These are phyloP conservation scores for Cotesia chilonis DNA, from an alignment of 1,140 invertebrate genomes.

Conservation along the genomic window DNA sequence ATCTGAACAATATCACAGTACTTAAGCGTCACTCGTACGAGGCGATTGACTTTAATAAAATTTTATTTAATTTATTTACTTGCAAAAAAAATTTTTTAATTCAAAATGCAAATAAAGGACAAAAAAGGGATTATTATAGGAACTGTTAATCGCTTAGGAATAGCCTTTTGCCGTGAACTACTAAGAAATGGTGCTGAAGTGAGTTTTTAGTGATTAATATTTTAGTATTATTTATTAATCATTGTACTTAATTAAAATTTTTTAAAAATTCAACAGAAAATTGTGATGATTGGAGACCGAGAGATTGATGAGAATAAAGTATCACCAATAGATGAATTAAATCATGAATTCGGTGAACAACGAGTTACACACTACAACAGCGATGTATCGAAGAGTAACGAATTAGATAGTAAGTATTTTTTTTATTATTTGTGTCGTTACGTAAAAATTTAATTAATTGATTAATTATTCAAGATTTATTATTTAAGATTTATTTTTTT, in stretches of 20 bases:
- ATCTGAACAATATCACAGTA: too few species aligned
- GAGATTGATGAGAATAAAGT: conserved; percentile 48
- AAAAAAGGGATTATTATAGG: conserved; percentile 66
- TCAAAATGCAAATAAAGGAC: conserved; percentile 54
- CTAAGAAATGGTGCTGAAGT: conserved; percentile 62
- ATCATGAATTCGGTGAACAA: conserved; percentile 61
- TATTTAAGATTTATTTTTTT: background rate
- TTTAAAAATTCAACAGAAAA: conserved; percentile 38
- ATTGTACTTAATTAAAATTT: conserved; percentile 13
- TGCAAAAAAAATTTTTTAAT: conserved; percentile 7
- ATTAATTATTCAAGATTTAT: background rate
- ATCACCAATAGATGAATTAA: conserved; percentile 51
- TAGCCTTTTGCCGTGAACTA: conserved; percentile 63
- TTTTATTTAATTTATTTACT: background rate
- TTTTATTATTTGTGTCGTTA: background rate
- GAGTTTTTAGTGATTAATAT: conserved; percentile 36
- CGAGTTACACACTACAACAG: conserved; percentile 63
- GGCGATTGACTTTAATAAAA: background rate
- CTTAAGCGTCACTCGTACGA: too few species aligned
- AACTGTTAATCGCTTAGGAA: conserved; percentile 61
- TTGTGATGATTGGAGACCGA: conserved; percentile 60
- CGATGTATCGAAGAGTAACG: conserved; percentile 60
- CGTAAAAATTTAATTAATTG: background rate
- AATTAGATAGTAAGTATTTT: conserved; percentile 52
- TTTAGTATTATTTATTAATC: background rate